phyloP scores from a whole-genome alignment of 2,113 vertebrate genomes.

The Polyodon spathula region DNA sequence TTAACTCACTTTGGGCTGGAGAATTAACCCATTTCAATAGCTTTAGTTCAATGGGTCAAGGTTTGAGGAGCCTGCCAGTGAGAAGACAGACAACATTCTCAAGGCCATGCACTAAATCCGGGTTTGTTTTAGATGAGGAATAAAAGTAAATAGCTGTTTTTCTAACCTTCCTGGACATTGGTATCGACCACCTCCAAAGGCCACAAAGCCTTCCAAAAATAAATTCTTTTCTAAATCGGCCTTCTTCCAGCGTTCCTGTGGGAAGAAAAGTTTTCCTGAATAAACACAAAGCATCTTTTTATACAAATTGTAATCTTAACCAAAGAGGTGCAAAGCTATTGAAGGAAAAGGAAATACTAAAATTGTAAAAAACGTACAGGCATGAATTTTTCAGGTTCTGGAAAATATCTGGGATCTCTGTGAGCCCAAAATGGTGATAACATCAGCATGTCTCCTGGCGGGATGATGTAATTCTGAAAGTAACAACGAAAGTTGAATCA shows the following conservation, averaged over 20 bases:
- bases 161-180: conserved; percentile 81
- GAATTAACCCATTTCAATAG: not conserved
- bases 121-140: conserved; percentile 17
- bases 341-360: not conserved
- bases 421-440: conserved; percentile 72
- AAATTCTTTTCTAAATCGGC: conserved; percentile 75
- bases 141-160: conserved; percentile 45
- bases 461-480: conserved; percentile 58
- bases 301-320: conserved; percentile 34
- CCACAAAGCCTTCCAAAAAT: conserved; percentile 73
- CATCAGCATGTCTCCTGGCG: conserved; percentile 68
- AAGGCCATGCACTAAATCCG: no score
- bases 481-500: no score
- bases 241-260: conserved; percentile 79
- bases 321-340: not conserved
- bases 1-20: no score
- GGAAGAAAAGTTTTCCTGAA: conserved; percentile 65
- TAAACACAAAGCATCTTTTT: conserved; percentile 16
- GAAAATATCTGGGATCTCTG: conserved; percentile 67
- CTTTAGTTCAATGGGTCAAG: no score
- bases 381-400: conserved; percentile 63
- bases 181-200: conserved; percentile 69
- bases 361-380: conserved; percentile 51
- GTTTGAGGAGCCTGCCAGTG: not conserved
- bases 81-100: conserved; percentile 10